Conservation (phyloP, 2,888 invertebrate genomes). For the Nymphalis c-album region DNA sequence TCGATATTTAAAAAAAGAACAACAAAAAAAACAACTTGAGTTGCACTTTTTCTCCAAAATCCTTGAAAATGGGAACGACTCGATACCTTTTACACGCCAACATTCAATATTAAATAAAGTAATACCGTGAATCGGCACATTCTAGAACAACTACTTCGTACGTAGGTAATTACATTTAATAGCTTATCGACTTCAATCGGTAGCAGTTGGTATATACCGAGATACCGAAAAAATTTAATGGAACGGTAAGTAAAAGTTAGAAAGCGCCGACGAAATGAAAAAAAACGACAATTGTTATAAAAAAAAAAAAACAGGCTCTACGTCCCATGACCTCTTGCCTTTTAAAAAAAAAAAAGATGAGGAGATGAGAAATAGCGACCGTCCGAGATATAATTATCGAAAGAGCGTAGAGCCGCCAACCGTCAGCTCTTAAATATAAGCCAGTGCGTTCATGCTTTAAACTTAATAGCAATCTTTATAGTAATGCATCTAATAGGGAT, state of each 20-base stretch:
- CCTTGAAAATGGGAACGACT: constrained; percentile 15
- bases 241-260: constrained; percentile 64
- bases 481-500: constrained; percentile 71
- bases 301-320: constrained; percentile 46
- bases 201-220: constrained; percentile 22
- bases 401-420: constrained; percentile 57
- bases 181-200: constrained; percentile 35
- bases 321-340: constrained; percentile 68
- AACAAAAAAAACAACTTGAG: constrained; percentile 1
- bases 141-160: constrained; percentile 25
- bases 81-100: constrained; percentile 10
- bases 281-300: constrained; percentile 62
- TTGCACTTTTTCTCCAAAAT: constrained; percentile 13
- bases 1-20: too few species aligned
- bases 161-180: constrained; percentile 34
- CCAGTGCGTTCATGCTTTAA: constrained; percentile 63
- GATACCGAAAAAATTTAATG: constrained; percentile 30
- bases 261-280: constrained; percentile 60
- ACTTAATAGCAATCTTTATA: constrained; percentile 80
- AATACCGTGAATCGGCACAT: constrained; percentile 31
- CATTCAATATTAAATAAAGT: constrained; percentile 27
- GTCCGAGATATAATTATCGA: constrained; percentile 71
- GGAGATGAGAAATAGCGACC: constrained; percentile 60
- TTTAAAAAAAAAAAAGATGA: constrained; percentile 45
- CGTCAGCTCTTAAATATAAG: constrained; percentile 71